phyloP scores from a whole-genome alignment of 2,888 invertebrate genomes.

The Caenorhabditis sp. region DNA sequence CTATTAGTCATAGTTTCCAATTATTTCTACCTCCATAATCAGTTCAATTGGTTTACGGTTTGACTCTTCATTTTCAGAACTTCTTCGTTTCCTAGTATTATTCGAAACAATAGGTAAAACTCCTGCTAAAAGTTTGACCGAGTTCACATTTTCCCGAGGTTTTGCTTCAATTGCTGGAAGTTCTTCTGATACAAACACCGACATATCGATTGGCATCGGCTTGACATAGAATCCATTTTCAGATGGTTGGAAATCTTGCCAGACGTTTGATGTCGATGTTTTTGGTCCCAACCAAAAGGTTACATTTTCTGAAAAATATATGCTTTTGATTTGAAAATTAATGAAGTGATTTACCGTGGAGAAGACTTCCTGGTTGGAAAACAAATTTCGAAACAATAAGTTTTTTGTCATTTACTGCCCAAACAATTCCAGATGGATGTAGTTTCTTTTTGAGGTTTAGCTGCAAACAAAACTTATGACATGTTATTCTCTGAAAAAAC shows the following conservation, averaged over 20 bases:
- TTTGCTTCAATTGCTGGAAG: slow-evolving; percentile 43
- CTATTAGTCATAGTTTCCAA: neutral
- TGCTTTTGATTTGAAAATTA: too few relatives aligned
- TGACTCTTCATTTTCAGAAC: neutral
- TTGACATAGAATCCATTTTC: slow-evolving; percentile 67
- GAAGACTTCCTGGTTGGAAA: slow-evolving; percentile 63
- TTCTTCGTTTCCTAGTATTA: neutral
- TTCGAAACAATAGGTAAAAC: slow-evolving; percentile 36
- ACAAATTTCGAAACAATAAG: slow-evolving; percentile 69
- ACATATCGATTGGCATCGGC: slow-evolving; percentile 62
- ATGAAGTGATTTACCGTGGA: slow-evolving; percentile 47
- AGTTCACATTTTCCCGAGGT: slow-evolving; percentile 30
- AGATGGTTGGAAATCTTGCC: slow-evolving; percentile 65
- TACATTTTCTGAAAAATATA: slow-evolving; percentile 64
- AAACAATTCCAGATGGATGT: slow-evolving; percentile 63
- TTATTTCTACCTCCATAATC: slow-evolving; percentile 24
- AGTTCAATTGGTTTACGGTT: slow-evolving; percentile 39
- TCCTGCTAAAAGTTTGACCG: slow-evolving; percentile 36
- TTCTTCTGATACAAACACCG: slow-evolving; percentile 55
- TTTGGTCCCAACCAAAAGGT: slow-evolving; percentile 71
- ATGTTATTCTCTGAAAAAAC: too few relatives aligned
- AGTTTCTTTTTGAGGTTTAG: slow-evolving; percentile 32
- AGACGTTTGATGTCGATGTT: slow-evolving; percentile 46
- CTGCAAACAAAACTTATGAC: slow-evolving; percentile 6
- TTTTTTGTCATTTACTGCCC: slow-evolving; percentile 64